Evolutionary conservation across 2,888 invertebrate genomes (phyloP).

Genomic region (Pherbina coryleti): DNA sequence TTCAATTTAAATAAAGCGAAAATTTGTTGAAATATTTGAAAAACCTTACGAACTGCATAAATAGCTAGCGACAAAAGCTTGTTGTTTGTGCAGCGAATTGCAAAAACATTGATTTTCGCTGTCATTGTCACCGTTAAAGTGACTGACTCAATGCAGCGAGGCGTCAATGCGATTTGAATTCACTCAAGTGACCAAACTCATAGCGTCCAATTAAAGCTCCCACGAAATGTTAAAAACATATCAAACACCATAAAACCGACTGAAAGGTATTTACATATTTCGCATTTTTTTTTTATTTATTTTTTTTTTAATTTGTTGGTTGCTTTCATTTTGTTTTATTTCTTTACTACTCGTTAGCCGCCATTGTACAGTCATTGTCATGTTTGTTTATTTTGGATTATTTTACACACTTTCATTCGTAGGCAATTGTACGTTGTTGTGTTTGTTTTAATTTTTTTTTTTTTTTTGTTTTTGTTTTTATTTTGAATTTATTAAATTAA

Average conservation of each 20-base stretch:
- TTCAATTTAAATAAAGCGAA: neutral
- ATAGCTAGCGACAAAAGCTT: neutral
- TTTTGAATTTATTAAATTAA: no score
- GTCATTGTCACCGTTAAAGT: neutral
- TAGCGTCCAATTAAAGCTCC: no score
- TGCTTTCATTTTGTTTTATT: neutral
- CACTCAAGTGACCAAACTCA: neutral
- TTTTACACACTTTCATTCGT: neutral
- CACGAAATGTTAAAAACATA: no score
- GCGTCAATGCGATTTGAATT: neutral
- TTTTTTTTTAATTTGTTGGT: neutral
- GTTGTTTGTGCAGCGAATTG: neutral
- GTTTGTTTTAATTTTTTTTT: neutral
- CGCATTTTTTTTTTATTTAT: no score
- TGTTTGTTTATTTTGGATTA: neutral
- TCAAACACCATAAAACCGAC: no score
- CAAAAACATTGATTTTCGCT: neutral
- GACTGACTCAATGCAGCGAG: neutral
- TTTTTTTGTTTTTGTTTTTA: neutral
- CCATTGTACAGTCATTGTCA: neutral
- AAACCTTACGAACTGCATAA: neutral
- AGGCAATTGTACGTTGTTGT: neutral
- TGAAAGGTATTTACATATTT: no score
- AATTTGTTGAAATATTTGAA: neutral
- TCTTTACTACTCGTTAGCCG: neutral